A percentile compares a stretch with the other conserved stretches of the same genome.
phyloP scores from a whole-genome alignment of 2,888 invertebrate genomes.

The Catocala nupta region DNA sequence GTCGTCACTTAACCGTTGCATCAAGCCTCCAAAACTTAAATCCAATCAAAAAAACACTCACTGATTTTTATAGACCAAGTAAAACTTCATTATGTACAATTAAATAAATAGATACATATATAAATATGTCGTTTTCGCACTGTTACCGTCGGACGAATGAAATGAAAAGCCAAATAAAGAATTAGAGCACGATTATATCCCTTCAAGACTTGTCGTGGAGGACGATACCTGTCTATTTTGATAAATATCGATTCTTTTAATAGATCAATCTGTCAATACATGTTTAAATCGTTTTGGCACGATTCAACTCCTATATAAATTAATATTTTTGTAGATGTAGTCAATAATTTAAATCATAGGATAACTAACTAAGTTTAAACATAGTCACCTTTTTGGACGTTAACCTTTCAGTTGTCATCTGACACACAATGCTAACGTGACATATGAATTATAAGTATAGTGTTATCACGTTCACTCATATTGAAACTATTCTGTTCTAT shows the following conservation, averaged over 20 bases:
- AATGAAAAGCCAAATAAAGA: slow-evolving; percentile 45
- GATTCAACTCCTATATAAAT: background rate
- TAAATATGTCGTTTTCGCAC: slow-evolving; percentile 54
- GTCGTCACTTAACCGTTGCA: no score
- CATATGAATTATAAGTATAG: no score
- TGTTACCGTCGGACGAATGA: slow-evolving; percentile 55
- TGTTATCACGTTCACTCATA: no score
- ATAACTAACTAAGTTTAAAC: background rate
- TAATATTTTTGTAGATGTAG: no score
- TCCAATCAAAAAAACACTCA: slow-evolving; percentile 59
- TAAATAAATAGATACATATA: slow-evolving; percentile 32
- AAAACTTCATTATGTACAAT: slow-evolving; percentile 71
- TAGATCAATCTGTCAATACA: slow-evolving; percentile 37
- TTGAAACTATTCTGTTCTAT: no score
- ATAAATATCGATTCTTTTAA: background rate
- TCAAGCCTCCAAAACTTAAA: background rate
- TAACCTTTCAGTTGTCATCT: no score
- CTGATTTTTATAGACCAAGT: slow-evolving; percentile 77
- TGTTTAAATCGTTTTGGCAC: slow-evolving; percentile 38
- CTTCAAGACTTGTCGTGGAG: slow-evolving; percentile 18
- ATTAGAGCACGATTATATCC: slow-evolving; percentile 19
- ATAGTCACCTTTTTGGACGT: background rate
- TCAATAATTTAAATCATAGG: no score
- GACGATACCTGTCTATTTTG: slow-evolving; percentile 23
- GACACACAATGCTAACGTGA: no score